A percentile compares a stretch with the other conserved stretches of the same genome.
phyloP scores from a whole-genome alignment of 2,888 invertebrate species.

The Noctua fimbriata region DNA sequence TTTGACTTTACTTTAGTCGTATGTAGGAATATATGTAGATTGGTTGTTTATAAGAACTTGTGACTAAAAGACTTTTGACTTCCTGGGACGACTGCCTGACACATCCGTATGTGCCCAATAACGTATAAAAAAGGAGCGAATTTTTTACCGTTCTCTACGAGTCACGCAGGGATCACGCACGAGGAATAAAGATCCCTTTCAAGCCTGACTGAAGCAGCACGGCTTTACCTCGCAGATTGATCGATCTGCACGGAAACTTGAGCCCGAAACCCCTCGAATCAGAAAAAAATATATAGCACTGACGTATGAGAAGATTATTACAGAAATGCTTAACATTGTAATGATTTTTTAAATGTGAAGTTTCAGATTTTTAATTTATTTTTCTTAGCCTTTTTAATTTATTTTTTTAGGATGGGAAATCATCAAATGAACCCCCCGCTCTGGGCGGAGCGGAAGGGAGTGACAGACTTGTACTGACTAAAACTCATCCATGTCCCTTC shows the following conservation, averaged over 20 bases:
- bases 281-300: too few species aligned
- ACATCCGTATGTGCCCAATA: not conserved
- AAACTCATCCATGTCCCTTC: too few species aligned
- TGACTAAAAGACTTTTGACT: not conserved
- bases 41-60: not conserved
- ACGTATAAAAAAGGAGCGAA: not conserved
- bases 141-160: conserved; percentile 7
- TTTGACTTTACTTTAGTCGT: not conserved
- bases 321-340: not conserved
- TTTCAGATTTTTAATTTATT: too few species aligned
- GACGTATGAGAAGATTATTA: not conserved
- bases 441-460: too few species aligned
- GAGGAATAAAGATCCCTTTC: conserved; percentile 3
- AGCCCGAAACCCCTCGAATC: not conserved
- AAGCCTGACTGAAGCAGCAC: conserved; percentile 1
- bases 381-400: too few species aligned
- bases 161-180: conserved; percentile 13
- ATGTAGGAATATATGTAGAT: not conserved
- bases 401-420: too few species aligned
- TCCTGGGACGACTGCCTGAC: too few species aligned
- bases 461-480: too few species aligned
- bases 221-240: conserved; percentile 20
- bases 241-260: not conserved
- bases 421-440: too few species aligned
- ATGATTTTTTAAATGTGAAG: not conserved